Evolutionary conservation across 2,888 invertebrate species (phyloP), one percentile per base, ranked within the genome.

Genomic region (Clanis bilineata): DNA sequence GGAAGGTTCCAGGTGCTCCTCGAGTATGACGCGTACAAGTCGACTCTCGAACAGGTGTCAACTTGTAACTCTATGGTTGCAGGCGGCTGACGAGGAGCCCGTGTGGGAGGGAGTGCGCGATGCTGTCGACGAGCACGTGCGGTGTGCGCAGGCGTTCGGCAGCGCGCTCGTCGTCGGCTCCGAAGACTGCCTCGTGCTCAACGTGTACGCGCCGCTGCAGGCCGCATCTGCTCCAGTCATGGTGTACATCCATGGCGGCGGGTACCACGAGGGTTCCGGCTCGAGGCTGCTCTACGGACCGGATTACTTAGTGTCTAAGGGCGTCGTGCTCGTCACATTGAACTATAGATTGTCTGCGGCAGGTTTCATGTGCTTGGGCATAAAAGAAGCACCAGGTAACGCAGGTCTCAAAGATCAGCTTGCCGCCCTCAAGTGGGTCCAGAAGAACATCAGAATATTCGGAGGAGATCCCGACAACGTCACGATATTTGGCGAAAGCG

Each of bases 401-500:
- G 76, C 76, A 12, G 80, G 76, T 0, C 32, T 80, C 32, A 79
- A 76, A 64, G 80, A 80, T 47, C 79, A 79, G 58, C 72, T 79
- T 0, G 77, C 74, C 5, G 79, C 79, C 0, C 61, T 80, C 0
- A 70, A 63, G 38, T 80, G 80, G 79, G 71, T 80, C 5, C 63
- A 73, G 57, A 62, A 60, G 6, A 80, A 80, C 60, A 79, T 80
- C 3, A 55, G 54, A 44, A 69, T 66, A 0, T 79, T 80, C n/a
- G 80, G 79, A 7, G 80, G 80, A 0, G 75, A 80, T 57, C 72
- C 77, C 0, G 71, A 75, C 1, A 75, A 77, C 43, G 73, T 80
- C 0, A 79, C 80, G 0, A 58, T 80, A 28, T 79, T 79, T 43
- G 79, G 79, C 0, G 77, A 79, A 45, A 79, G 79, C 43, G 79